A percentile compares a stretch with the other conserved stretches of the same genome.
phyloP scores from a whole-genome alignment of 37 sponge, comb jelly and placozoan species.

The Lycopodina hypogea region DNA sequence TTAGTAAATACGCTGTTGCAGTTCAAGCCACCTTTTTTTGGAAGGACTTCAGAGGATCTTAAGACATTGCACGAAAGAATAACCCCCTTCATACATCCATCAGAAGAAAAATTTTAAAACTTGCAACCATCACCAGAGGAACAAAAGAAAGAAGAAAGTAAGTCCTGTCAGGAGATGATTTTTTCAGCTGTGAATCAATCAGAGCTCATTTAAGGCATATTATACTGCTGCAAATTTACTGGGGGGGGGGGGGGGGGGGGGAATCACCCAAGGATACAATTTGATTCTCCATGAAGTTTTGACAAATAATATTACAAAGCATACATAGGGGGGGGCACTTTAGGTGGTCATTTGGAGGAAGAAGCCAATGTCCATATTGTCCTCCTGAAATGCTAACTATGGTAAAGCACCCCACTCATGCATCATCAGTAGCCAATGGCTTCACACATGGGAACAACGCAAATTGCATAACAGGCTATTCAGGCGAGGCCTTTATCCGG shows the following conservation, averaged over 20 bases:
- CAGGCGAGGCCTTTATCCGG: too few relatives aligned
- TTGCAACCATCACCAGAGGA: background rate
- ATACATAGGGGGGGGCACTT: background rate
- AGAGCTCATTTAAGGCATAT: background rate
- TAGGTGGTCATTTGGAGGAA: too few relatives aligned
- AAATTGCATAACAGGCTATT: too few relatives aligned
- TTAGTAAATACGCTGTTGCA: too few relatives aligned
- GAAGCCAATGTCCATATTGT: too few relatives aligned
- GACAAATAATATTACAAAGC: background rate
- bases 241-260: too few relatives aligned
- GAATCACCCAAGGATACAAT: background rate
- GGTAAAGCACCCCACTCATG: too few relatives aligned
- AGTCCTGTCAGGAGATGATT: background rate
- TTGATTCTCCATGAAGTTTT: background rate
- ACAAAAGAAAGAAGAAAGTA: too few relatives aligned
- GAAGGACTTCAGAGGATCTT: background rate
- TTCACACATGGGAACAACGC: too few relatives aligned
- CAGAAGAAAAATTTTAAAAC: background rate
- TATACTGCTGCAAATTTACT: background rate
- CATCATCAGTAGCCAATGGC: too few relatives aligned
- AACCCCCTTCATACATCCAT: background rate
- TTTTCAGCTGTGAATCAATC: background rate
- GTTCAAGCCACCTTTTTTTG: too few relatives aligned
- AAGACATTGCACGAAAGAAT: background rate
- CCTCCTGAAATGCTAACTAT: too few relatives aligned